phyloP scores from a whole-genome alignment of 2,797 vertebrate species.

The Podarcis siculus region DNA sequence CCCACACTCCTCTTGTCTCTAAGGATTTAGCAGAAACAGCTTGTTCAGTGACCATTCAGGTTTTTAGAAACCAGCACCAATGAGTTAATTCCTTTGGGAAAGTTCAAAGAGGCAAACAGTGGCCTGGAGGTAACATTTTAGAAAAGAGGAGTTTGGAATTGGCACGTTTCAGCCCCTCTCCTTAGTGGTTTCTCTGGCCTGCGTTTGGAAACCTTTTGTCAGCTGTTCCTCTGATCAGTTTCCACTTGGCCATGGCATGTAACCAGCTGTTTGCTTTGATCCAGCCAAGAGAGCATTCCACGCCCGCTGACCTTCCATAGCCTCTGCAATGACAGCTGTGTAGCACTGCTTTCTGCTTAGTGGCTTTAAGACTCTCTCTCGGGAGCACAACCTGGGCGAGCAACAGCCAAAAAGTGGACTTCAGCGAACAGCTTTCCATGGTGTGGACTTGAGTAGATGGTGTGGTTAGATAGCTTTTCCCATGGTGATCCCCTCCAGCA shows the following conservation, averaged over 20 bases:
- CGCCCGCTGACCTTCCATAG: constrained; percentile 43
- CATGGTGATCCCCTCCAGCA: constrained; percentile 88
- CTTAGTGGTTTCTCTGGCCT: constrained; percentile 26
- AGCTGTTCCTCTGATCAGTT: constrained; percentile 45
- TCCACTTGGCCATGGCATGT: constrained; percentile 46
- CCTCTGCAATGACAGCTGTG: constrained; percentile 37
- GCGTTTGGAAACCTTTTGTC: constrained; percentile 37
- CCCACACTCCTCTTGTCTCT: neutral
- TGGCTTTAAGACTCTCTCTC: constrained; percentile 19
- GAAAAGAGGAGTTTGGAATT: constrained; percentile 16
- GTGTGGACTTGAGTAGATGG: constrained; percentile 2
- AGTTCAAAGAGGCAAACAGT: neutral
- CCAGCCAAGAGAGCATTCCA: constrained; percentile 45
- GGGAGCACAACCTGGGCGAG: neutral
- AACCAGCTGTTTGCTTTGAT: constrained; percentile 40
- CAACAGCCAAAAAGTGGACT: constrained; percentile 18
- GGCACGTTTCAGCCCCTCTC: constrained; percentile 23
- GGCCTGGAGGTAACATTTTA: neutral
- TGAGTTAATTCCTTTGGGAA: neutral
- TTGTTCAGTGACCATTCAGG: neutral
- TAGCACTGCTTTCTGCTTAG: constrained; percentile 11
- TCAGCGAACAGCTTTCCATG: neutral
- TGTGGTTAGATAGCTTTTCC: constrained; percentile 1
- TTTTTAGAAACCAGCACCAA: neutral
- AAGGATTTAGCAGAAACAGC: neutral